These are phyloP conservation scores for Thymelicus lineola DNA, from an alignment of 2,888 invertebrate genomes.

Conservation along the genomic window DNA sequence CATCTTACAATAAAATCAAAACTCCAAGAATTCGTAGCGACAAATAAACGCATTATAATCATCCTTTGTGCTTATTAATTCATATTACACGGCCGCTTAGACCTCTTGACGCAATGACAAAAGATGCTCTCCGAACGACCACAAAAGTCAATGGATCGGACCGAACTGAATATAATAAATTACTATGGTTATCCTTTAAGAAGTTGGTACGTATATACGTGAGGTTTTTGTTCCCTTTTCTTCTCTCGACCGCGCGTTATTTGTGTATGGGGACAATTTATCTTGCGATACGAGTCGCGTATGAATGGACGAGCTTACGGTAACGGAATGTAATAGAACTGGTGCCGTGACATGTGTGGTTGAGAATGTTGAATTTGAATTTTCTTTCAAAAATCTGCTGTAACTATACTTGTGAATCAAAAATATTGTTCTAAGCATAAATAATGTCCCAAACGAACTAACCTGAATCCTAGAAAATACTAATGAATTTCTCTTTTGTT, in stretches of 20 bases:
- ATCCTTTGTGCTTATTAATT: constrained; percentile 84
- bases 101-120: constrained; percentile 76
- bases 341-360: constrained; percentile 49
- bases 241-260: constrained; percentile 70
- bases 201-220: constrained; percentile 61
- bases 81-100: constrained; percentile 84
- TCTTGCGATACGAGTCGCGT: constrained; percentile 75
- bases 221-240: constrained; percentile 70
- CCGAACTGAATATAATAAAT: constrained; percentile 81
- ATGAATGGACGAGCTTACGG: constrained; percentile 78
- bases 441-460: background rate
- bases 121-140: constrained; percentile 71
- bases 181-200: constrained; percentile 70
- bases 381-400: constrained; percentile 1
- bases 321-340: constrained; percentile 63
- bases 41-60: constrained; percentile 80
- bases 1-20: constrained; percentile 63
- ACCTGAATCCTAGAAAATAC: constrained; percentile 21
- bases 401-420: constrained; percentile 13
- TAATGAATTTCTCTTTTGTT: constrained; percentile 18
- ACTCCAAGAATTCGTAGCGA: constrained; percentile 65
- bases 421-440: background rate
- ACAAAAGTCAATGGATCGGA: constrained; percentile 80
- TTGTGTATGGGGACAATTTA: constrained; percentile 79
- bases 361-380: constrained; percentile 23